Evolutionary conservation across 2,888 invertebrate genomes (phyloP), one percentile per base, ranked within the genome.

Genomic region (Callimorpha dominula): DNA sequence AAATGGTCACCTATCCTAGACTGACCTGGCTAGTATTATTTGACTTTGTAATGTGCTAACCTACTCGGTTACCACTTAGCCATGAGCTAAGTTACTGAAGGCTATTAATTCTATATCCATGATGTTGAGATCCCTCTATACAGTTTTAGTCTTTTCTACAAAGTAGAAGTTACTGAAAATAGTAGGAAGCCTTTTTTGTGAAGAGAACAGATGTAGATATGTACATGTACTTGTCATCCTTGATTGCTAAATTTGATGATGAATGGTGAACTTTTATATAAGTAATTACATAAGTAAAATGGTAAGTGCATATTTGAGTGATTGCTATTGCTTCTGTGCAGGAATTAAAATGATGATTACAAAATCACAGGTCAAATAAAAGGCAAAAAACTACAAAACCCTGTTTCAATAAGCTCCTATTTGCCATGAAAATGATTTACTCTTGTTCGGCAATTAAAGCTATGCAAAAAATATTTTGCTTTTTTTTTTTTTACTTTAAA

Each of bases 301-400:
- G 60, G 46, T 15, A 7, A 54, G 64, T 72, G 68, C 69, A 62
- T 71, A 71, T 76, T 76, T 75, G 75, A 73, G 79, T 78, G 79
- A 77, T 80, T 79, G 77, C 72, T 72, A 86, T 74, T 72, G 78
- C 73, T 73, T 49, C 49, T 75, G 76, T 78, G 78, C 75, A 73
- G 12, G 31, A 50, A 15, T 50, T 40, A 17, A 65, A 40, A 40
- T 8, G 17, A 40, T 62, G 15, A 65, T 65, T 42, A 43, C 42
- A 31, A 65, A 65, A 20, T 49, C 20, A 65, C 17, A 40, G 40
- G 12, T 31, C 3, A 7, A 42, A 42, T 11, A 9, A 50, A 15
- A 9, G 15, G 20, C 20, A 65, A 65, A 49, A 31, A 4, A 40
- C 31, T 31, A 6, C 17, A 2, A 5, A 50, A 65, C 31, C 31